Percentiles rank a stretch among this genome's conserved stretches.
Conservation (phyloP, 2,888 invertebrate genomes). For the Dryadula phaetusa region DNA sequence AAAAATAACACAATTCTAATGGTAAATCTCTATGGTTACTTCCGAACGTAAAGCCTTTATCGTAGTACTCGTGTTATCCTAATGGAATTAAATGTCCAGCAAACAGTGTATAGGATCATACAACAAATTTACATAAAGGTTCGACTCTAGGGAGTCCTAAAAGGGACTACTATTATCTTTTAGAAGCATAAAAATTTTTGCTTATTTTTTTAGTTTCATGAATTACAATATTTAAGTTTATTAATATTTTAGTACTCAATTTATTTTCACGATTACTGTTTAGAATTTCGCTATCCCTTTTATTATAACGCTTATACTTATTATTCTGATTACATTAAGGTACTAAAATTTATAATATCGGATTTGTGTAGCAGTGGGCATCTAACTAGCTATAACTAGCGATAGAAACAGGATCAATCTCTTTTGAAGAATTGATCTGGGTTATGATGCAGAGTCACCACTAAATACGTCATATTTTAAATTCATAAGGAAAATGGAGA, state of each 20-base stretch:
- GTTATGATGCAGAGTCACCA: background rate
- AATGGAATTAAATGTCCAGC: constrained; percentile 4
- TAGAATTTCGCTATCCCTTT: background rate
- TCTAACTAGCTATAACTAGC: too few species aligned
- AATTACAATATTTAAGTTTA: background rate
- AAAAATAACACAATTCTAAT: background rate
- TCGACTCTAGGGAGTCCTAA: constrained; percentile 11
- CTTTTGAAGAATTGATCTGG: too few species aligned
- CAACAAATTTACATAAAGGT: constrained; percentile 25
- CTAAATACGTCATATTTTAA: background rate
- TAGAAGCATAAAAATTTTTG: background rate
- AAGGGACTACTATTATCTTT: background rate
- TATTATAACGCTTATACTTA: background rate
- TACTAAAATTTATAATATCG: background rate
- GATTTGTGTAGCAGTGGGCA: too few species aligned
- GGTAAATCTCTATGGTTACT: background rate
- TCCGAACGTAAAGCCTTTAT: background rate
- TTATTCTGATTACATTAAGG: background rate
- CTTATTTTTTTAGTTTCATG: background rate
- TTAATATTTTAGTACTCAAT: background rate
- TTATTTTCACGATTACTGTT: background rate
- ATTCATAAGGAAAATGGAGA: background rate
- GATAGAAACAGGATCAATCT: too few species aligned
- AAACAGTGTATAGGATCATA: constrained; percentile 9
- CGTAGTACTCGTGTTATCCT: constrained; percentile 2